Evolutionary conservation across 2,797 vertebrate species (phyloP), one percentile per base, ranked within the genome.

Genomic region (Vespertilio murinus): DNA sequence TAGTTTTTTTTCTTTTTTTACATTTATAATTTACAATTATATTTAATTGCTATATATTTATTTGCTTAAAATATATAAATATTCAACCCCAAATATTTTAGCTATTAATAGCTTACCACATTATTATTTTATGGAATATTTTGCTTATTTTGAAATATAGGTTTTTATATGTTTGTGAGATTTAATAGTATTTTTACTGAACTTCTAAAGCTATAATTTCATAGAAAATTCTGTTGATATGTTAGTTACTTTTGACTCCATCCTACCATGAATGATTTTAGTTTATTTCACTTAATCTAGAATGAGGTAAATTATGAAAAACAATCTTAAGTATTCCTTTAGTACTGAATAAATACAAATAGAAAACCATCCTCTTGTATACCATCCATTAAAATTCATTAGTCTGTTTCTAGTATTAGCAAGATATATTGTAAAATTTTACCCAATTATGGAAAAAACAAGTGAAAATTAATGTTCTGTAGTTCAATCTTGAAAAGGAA

Each of bases 381-480:
- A 61, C 54, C 13, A 91, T 14, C 8, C 20, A 54, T n/a, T 86
- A 69, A 20, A 56, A 3, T 75, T 74, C 86, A 49, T 38, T 28
- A 86, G 16, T 69, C 52, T 65, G 4, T 65, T 93, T 86, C 70
- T 9, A 64, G 12, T 79, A 83, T 80, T 85, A 71, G 18, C 16
- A 95, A 88, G 90, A 90, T 35, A 40, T 79, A 49, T 30, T 85
- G 2, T 78, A 81, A 90, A 84, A 49, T 83, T 94, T 91, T 6
- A 84, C 17, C 40, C 35, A 91, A 64, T 35, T 81, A 65, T 54
- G 14, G 6, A 30, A 88, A 94, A 70, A 16, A 11, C 54, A 83
- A 10, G 45, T 84, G 33, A 82, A 95, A 95, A 93, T 52, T 94
- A 88, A 93, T 87, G 38, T 83, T 90, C 64, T 77, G 3, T 89